Evolutionary conservation across 2,797 vertebrate genomes (phyloP), one percentile per base, ranked within the genome.

Genomic region (Poecilia wingei): DNA sequence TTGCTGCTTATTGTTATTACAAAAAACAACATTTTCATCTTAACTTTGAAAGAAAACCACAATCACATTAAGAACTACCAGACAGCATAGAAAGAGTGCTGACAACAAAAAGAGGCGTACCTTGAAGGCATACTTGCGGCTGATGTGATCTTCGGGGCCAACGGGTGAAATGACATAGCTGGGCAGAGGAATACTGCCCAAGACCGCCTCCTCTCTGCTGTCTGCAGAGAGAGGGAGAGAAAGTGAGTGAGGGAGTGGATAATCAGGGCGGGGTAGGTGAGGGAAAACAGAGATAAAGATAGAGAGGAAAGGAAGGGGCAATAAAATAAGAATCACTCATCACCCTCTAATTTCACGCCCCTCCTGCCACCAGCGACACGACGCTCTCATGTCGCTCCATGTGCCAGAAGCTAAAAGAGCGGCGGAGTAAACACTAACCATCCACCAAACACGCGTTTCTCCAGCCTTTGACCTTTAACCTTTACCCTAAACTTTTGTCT

Each of bases 81-180:
- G 46, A 79, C 4, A 28, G 6, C 0, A 55, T 0, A 47, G 20
- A 70, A 64, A 39, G 1, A 46, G 41, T 41, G 0, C 66, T 1
- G 3, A 72, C 49, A 61, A 76, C 43, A 64, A 53, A 78, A 36
- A 20, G 31, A 78, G 61, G 20, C 92, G 13, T 94, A 99, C 98
- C 98, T 99, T 99, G 83, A 99, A 99, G 86, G 97, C 97, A 92
- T 96, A 97, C 86, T 98, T 99, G 90, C 98, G 97, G 92, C 95
- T 97, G 87, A 99, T 97, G 73, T 97, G 97, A 92, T 99, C 98
- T 76, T 98, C 97, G 0, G 96, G 91, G 86, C 94, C 96, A 83
- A 98, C 96, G 0, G 96, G 91, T 68, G 97, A 96, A 89, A 97
- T 96, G 25, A 96, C 94, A 0, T 99, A 99, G 90, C 98, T 97